Base-by-base conservation (phyloP, 2,888 invertebrate species). In the Oligia strigilis region DNA sequence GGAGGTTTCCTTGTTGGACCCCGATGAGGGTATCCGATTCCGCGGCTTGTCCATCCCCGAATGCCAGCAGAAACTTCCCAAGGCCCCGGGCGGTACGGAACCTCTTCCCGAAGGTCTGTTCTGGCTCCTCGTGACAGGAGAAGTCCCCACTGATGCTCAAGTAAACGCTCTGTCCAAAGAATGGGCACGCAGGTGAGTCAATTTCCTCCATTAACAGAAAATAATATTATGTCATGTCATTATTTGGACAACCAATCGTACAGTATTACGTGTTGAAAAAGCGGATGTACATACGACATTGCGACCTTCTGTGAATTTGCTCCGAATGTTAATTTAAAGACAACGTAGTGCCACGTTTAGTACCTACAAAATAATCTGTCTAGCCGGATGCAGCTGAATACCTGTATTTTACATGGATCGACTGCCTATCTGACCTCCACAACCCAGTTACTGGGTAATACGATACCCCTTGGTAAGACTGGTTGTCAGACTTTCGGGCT, bases 21-120 rank as follows among this genome's bases (percentile, higher is more conserved):
- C 99, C 2, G 99, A 99, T 85, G 99, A 99, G 95, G 99, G 99
- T 87, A 99, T 99, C 95, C 97, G 99, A 85, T 99, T 99, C 98
- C 98, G 99, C 81, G 99, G 99, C 58, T 98, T 98, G 92, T 99
- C 99, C 75, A 99, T 99, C 93, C 98, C 98, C 19, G 98, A 98
- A 92, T 98, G 98, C 95, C 98, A 98, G 93, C 97, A 98, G 89
- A 93, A 97, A 85, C 96, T 98, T 78, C 98, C 98, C 19, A 98
- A 98, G 92, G 98, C 98, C 23, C 95, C 97, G 81, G 98, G 97
- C 23, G 98, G 98, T 9, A 95, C 97, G 23, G 98, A 98, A 92
- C 98, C 98, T 19, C 97, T 98, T 13, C 98, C 98, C 8, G 98
- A 98, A 93, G 98, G 98, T 87, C 97, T 98, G 43, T 98, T 98